phyloP scores from a whole-genome alignment of 2,888 invertebrate genomes.

The Caradrina kadenii region DNA sequence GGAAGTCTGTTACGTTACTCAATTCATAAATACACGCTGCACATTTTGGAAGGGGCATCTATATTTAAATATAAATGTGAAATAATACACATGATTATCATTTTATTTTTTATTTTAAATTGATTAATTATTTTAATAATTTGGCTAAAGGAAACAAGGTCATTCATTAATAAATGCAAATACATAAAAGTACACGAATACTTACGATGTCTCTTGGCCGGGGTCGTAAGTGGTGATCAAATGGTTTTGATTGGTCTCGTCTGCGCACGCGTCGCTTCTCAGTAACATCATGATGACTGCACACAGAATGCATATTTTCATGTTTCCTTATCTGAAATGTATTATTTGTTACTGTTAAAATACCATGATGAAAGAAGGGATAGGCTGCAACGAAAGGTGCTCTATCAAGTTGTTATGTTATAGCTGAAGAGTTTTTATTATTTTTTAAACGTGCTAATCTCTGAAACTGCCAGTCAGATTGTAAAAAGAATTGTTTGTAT shows the following conservation, averaged over 20 bases:
- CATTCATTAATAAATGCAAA: background rate
- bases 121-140: background rate
- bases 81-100: too few species aligned
- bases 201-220: slow-evolving; percentile 32
- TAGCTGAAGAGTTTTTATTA: too few species aligned
- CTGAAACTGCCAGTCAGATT: too few species aligned
- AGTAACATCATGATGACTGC: slow-evolving; percentile 20
- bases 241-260: slow-evolving; percentile 14
- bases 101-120: too few species aligned
- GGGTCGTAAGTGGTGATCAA: slow-evolving; percentile 21
- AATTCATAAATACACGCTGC: background rate
- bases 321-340: slow-evolving; percentile 42
- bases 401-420: too few species aligned
- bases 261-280: slow-evolving; percentile 10
- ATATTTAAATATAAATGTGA: too few species aligned
- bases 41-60: background rate
- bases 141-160: background rate
- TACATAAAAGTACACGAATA: slow-evolving; percentile 4
- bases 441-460: too few species aligned
- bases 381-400: too few species aligned
- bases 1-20: background rate
- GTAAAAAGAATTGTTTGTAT: too few species aligned
- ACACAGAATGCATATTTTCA: slow-evolving; percentile 39
- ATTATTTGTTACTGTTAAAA: background rate
- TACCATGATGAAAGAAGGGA: too few species aligned